Evolutionary conservation across 1,140 invertebrate genomes (phyloP), one percentile per base, ranked within the genome.

Genomic region (Lepidostoma basale): DNA sequence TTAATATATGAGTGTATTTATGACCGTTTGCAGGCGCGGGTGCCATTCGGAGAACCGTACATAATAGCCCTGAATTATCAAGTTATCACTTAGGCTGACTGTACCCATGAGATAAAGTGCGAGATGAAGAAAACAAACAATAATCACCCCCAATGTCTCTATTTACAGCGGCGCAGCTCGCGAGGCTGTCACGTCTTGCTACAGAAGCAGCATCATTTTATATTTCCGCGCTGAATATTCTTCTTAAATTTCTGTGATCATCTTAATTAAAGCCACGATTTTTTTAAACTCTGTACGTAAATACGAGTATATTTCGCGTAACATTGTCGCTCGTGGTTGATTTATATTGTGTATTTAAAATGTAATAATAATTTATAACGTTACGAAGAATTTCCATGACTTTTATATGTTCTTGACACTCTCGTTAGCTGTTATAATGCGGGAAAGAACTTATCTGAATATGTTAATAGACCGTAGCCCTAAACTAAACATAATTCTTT

Each of bases 81-180:
- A 56, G 52, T 18, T 56, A 56, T 42, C 56, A n/a, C 12, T 60
- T 42, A n/a, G 12, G 56, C 14, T 16, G 56, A 60, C 56, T 18
- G 56, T 60, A 56, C 28, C 26, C 52, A 33, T 14, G 64, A 72
- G 64, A 70, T 70, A 70, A 70, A 65, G 58, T 49, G 45, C 33
- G 45, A 67, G 68, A 70, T 62, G 28, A 60, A n/a, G 65, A 68
- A 68, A 70, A 70, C 68, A 65, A 70, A n/a, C n/a, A n/a, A 68
- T 68, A 73, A 73, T 68, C 68, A 70, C 70, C 71, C 64, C 54
- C 64, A 69, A 73, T 65, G 64, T 64, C 68, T 70, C 70, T 70
- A 70, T 73, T 70, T 70, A 64, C 68, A 49, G 68, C 47, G 44
- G 23, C 6, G 23, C 40, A 64, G 68, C 69, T 68, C 69, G 69